Evolutionary conservation across 1,140 invertebrate species (phyloP).

Genomic region (Muscidifurax raptorellus): DNA sequence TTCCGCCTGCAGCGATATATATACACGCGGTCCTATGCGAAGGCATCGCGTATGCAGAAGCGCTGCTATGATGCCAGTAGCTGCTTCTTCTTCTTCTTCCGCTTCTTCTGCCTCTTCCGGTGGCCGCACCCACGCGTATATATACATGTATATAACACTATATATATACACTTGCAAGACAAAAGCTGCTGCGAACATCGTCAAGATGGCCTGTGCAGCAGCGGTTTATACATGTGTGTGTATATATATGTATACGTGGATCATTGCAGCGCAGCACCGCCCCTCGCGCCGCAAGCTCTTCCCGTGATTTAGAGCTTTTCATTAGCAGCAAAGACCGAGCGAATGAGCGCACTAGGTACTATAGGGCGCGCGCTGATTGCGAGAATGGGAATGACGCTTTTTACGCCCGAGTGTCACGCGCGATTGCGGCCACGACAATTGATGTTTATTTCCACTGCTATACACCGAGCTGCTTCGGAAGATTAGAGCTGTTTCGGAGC

Average conservation of each 20-base stretch:
- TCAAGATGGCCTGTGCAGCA: conserved; percentile 1
- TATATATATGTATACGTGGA: not conserved
- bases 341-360: not conserved
- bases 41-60: conserved; percentile 68
- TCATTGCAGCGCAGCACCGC: not conserved
- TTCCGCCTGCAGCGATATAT: conserved; percentile 56
- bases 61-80: conserved; percentile 1
- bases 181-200: not conserved
- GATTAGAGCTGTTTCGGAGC: conserved; percentile 14
- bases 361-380: conserved; percentile 6
- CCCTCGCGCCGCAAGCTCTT: not conserved
- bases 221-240: too few relatives aligned
- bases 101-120: not conserved
- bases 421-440: conserved; percentile 14
- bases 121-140: not conserved
- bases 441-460: conserved; percentile 24
- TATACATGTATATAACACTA: not conserved
- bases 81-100: not conserved
- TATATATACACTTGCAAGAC: not conserved
- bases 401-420: conserved; percentile 4
- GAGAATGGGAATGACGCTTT: conserved; percentile 32
- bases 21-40: conserved; percentile 53
- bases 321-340: conserved; percentile 24
- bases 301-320: conserved; percentile 49
- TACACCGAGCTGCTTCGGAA: not conserved